Percentiles rank a stretch among this genome's conserved stretches.
Conservation (phyloP, 2,797 vertebrate genomes). For the Rhinichthys osculus region DNA sequence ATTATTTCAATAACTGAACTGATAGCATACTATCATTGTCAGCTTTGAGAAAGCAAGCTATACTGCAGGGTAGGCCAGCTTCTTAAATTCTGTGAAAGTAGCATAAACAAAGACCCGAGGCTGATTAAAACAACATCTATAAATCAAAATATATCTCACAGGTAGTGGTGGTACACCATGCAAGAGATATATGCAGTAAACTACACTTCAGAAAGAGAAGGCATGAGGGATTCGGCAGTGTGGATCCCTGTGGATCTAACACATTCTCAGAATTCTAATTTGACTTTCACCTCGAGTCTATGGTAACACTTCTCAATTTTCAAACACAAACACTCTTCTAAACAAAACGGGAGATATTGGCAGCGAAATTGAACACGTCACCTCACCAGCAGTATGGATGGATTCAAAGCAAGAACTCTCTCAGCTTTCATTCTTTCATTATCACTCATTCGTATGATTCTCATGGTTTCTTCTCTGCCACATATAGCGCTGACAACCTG, state of each 20-base stretch:
- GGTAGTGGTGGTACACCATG: neutral
- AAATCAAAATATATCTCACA: constrained; percentile 24
- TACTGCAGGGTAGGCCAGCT: neutral
- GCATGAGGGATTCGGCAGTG: neutral
- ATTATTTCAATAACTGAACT: neutral
- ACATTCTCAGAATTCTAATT: constrained; percentile 37
- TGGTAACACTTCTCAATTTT: constrained; percentile 19
- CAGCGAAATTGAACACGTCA: neutral
- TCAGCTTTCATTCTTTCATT: constrained; percentile 64
- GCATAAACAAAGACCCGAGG: constrained; percentile 8
- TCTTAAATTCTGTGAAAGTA: constrained; percentile 10
- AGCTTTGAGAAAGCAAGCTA: neutral
- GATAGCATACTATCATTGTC: neutral
- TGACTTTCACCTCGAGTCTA: constrained; percentile 18
- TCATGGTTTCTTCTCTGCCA: constrained; percentile 29
- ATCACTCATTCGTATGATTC: constrained; percentile 64
- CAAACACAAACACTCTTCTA: neutral
- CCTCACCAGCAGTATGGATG: neutral
- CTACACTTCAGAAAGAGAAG: constrained; percentile 39
- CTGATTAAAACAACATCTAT: constrained; percentile 25
- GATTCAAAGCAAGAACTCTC: neutral
- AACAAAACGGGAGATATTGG: neutral
- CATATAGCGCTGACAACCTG: constrained; percentile 22
- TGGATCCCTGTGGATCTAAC: constrained; percentile 8
- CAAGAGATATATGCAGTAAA: constrained; percentile 21